These are phyloP conservation scores for Thyatira batis DNA, from an alignment of 2,888 invertebrate species.

Conservation along the genomic window DNA sequence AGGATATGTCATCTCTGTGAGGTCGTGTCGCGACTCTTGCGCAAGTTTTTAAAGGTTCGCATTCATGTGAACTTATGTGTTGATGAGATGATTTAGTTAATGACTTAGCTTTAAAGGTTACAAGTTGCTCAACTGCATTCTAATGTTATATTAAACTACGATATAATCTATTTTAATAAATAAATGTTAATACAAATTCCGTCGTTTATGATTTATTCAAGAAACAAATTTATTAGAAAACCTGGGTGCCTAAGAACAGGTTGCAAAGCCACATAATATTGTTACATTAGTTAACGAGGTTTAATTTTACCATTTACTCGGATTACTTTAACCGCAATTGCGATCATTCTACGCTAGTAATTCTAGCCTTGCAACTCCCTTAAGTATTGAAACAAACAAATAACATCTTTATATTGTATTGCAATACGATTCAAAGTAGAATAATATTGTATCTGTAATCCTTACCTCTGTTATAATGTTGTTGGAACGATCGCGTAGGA, in stretches of 20 bases:
- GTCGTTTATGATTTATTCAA: not conserved
- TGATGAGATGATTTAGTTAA: not conserved
- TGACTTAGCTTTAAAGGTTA: constrained; percentile 2
- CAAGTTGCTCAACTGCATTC: constrained; percentile 1
- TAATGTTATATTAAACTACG: not conserved
- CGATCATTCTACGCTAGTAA: constrained; percentile 47
- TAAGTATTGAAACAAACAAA: constrained; percentile 19
- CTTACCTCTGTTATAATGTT: constrained; percentile 24
- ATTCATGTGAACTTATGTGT: constrained; percentile 1
- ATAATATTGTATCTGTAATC: constrained; percentile 12
- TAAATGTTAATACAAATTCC: not conserved
- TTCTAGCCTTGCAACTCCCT: constrained; percentile 40
- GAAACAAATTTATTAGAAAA: constrained; percentile 5
- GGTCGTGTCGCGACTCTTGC: constrained; percentile 39
- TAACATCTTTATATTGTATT: constrained; percentile 20
- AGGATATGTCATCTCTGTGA: constrained; percentile 38
- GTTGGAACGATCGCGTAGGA: constrained; percentile 41
- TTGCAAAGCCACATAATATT: constrained; percentile 35
- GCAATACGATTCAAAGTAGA: constrained; percentile 29
- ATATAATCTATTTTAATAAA: not conserved
- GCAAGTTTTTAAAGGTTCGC: constrained; percentile 26
- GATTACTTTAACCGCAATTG: constrained; percentile 58
- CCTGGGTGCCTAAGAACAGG: constrained; percentile 21
- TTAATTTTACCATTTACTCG: constrained; percentile 58
- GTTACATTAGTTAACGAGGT: constrained; percentile 40